phyloP scores from a whole-genome alignment of 2,113 vertebrate species.

The Sebastes fasciatus region DNA sequence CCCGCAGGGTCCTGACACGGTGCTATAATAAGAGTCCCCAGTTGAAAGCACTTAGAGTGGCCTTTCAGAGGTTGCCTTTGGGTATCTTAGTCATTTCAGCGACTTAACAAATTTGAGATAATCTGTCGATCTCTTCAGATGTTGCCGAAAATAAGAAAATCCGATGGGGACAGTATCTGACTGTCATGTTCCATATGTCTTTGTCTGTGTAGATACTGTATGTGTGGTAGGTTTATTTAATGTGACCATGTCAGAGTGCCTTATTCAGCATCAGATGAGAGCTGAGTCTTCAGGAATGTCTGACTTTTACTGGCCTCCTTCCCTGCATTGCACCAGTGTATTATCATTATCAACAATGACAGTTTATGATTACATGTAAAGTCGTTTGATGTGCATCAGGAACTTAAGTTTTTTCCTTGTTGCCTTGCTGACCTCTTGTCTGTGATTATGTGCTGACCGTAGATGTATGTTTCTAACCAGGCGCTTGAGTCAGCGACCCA shows the following conservation, averaged over 20 bases:
- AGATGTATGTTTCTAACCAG: constrained; percentile 85
- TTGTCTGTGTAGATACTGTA: constrained; percentile 1
- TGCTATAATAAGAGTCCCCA: constrained; percentile 51
- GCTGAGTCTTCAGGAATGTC: constrained; percentile 25
- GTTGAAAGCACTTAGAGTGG: constrained; percentile 23
- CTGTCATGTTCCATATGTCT: background rate
- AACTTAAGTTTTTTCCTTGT: background rate
- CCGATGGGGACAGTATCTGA: background rate
- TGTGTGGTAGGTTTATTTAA: constrained; percentile 6
- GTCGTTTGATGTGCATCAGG: background rate
- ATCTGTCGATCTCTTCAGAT: constrained; percentile 8
- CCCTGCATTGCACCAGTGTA: constrained; percentile 9
- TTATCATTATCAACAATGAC: constrained; percentile 2
- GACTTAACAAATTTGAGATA: constrained; percentile 28
- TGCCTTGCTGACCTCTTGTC: constrained; percentile 7
- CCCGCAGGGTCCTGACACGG: constrained; percentile 43
- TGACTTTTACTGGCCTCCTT: constrained; percentile 4
- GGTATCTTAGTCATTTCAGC: constrained; percentile 24
- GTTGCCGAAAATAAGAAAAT: background rate
- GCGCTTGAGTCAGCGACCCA: constrained; percentile 97
- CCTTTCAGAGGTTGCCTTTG: constrained; percentile 37
- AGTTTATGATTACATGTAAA: background rate
- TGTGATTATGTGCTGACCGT: constrained; percentile 48
- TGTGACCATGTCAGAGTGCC: constrained; percentile 17
- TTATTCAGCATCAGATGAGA: constrained; percentile 31